Base-by-base conservation (phyloP, 2,888 invertebrate species). In the Hypomecis atomaria region DNA sequence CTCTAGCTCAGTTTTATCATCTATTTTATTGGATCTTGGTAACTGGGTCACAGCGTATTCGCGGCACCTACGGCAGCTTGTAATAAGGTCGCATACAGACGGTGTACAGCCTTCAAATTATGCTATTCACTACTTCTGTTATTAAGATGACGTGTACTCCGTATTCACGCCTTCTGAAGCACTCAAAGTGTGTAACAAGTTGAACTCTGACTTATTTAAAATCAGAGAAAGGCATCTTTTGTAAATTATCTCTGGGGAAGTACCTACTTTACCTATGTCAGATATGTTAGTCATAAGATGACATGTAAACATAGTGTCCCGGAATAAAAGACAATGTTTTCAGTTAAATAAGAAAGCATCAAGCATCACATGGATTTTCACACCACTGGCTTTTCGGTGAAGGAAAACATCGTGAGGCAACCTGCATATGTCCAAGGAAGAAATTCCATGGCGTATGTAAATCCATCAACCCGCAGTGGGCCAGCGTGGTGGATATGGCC, bases 31-130 rank as follows among this genome's bases (percentile, higher is more conserved):
- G 5, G 11, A 45, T 23, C n/a, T 62, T 42, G 38, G 6, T 10
- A n/a, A 40, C 64, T 64, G 59, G 8, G 0, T 53, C 6, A 23
- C 50, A 54, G 42, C 75, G 76, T 49, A 47, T n/a, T 47, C 38
- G 43, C 57, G 79, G 78, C 85, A 85, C 82, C 86, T 83, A 88
- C 81, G 81, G 78, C 69, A 79, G 79, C 80, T 84, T 80, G 87
- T 84, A 85, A 86, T 84, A 85, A 81, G 84, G 84, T 81, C 83
- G 79, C 66, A 73, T 67, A 59, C 71, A 77, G 72, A 77, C 76
- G 70, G 71, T 79, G 78, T 75, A 71, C 65, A 77, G 75, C 69
- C 66, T 69, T 73, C 70, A 74, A 77, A 81, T 78, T 78, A 79
- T 72, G 66, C 70, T 70, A 73, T 74, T 74, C 73, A 78, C 71